phyloP scores from a whole-genome alignment of 2,113 vertebrate genomes.

The Carassius gibelio region DNA sequence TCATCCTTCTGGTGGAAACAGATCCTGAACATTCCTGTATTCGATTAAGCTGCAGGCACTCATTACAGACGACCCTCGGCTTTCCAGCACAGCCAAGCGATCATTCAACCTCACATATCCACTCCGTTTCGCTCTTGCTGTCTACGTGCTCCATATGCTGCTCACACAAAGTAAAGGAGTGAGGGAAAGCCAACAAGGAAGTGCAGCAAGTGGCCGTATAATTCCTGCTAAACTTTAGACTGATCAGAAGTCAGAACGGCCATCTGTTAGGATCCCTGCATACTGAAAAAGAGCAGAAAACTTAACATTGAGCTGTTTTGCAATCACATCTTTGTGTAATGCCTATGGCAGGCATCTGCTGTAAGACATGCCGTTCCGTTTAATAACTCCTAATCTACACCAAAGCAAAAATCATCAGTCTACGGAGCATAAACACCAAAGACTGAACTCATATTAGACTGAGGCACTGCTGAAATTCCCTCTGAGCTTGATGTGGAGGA shows the following conservation, averaged over 20 bases:
- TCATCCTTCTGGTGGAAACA: constrained; percentile 22
- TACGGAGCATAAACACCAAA: background rate
- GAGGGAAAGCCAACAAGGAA: background rate
- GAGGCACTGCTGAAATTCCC: background rate
- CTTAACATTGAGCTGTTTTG: background rate
- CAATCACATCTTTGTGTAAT: background rate
- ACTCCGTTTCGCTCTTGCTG: constrained; percentile 12
- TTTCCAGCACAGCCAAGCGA: constrained; percentile 16
- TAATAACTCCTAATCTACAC: background rate
- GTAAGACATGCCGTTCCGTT: background rate
- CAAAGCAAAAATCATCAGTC: background rate
- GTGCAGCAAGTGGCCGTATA: background rate
- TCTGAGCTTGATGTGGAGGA: constrained; percentile 19
- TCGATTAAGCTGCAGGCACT: constrained; percentile 40
- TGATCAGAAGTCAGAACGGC: constrained; percentile 10
- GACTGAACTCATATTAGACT: background rate
- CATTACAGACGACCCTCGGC: constrained; percentile 18
- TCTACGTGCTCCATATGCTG: background rate
- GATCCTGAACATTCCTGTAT: constrained; percentile 46
- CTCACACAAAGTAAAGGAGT: constrained; percentile 31
- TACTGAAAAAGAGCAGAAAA: background rate
- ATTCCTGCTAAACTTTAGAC: constrained; percentile 16
- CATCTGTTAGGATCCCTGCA: constrained; percentile 1
- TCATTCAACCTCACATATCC: constrained; percentile 18
- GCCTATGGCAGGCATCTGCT: background rate